Percentiles rank a stretch among this genome's conserved stretches.
These are phyloP conservation scores for Oxycera nigricornis DNA, from an alignment of 2,888 invertebrate genomes.

Conservation along the genomic window DNA sequence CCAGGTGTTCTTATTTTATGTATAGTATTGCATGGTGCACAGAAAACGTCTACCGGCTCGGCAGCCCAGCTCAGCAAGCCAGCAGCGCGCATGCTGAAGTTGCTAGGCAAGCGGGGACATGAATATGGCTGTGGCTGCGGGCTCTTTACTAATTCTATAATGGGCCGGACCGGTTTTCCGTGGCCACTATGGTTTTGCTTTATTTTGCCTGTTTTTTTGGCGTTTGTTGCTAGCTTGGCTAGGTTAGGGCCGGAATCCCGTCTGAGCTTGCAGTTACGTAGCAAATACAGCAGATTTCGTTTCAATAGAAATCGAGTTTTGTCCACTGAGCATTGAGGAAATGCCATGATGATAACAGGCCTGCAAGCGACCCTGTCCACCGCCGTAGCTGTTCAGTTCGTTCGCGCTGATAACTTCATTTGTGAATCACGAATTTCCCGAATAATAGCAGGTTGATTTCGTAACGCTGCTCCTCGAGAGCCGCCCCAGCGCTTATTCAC, in stretches of 20 bases:
- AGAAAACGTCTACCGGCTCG: slow-evolving; percentile 2
- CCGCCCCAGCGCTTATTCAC: neutral
- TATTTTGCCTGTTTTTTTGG: slow-evolving; percentile 15
- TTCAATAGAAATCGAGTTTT: neutral
- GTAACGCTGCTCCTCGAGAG: neutral
- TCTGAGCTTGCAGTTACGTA: slow-evolving; percentile 16
- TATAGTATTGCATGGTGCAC: slow-evolving; percentile 16
- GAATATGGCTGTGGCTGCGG: neutral
- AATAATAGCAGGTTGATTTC: neutral
- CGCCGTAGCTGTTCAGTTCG: neutral
- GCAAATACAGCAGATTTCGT: neutral
- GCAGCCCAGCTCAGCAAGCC: neutral
- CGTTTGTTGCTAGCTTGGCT: slow-evolving; percentile 2
- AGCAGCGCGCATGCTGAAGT: neutral
- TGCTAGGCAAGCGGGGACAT: neutral
- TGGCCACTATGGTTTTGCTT: neutral
- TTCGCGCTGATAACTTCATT: neutral
- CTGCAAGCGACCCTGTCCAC: neutral
- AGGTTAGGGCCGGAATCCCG: slow-evolving; percentile 35
- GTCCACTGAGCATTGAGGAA: neutral
- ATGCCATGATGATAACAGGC: neutral
- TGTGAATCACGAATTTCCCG: neutral
- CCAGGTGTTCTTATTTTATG: slow-evolving; percentile 21
- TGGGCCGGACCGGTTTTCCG: slow-evolving; percentile 29
- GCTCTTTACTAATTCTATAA: slow-evolving; percentile 27